Evolutionary conservation across 2,888 invertebrate genomes (phyloP).

Genomic region (Diadegma fenestrale): DNA sequence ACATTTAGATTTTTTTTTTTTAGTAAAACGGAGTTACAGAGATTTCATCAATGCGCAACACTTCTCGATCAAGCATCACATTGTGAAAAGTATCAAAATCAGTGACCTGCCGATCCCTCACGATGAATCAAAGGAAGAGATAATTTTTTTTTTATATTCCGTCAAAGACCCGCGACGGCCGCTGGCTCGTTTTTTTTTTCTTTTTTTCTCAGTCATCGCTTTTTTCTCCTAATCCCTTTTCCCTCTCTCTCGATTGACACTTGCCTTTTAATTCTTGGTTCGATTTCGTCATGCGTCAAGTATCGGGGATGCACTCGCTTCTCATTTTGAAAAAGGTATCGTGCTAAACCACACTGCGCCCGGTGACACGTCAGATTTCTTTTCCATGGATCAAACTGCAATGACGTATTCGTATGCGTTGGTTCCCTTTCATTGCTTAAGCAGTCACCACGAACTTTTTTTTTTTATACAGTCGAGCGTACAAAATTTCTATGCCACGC

Average conservation of each 20-base stretch:
- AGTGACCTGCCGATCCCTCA: not conserved
- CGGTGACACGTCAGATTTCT: conserved; percentile 66
- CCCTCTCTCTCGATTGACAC: conserved; percentile 58
- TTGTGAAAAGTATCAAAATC: not conserved
- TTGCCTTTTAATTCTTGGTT: conserved; percentile 60
- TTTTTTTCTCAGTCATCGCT: conserved; percentile 53
- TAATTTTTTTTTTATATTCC: conserved; percentile 69
- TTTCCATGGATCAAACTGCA: conserved; percentile 55
- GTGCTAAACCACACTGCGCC: conserved; percentile 8
- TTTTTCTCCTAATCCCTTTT: conserved; percentile 45
- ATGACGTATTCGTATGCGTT: not conserved
- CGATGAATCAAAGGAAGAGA: conserved; percentile 13
- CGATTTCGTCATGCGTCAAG: conserved; percentile 35
- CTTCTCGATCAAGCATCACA: not conserved
- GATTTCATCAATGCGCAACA: not conserved
- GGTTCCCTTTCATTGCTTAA: conserved; percentile 61
- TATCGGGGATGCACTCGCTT: conserved; percentile 53
- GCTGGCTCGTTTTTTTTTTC: conserved; percentile 72
- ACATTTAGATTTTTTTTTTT: not conserved
- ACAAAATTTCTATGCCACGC: conserved; percentile 28
- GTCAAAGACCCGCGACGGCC: conserved; percentile 76
- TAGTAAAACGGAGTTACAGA: not conserved
- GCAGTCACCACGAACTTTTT: conserved; percentile 52
- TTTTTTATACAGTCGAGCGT: conserved; percentile 48
- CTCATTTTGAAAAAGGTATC: conserved; percentile 4